phyloP scores from a whole-genome alignment of 2,797 vertebrate genomes.

The Antennarius maculatus region DNA sequence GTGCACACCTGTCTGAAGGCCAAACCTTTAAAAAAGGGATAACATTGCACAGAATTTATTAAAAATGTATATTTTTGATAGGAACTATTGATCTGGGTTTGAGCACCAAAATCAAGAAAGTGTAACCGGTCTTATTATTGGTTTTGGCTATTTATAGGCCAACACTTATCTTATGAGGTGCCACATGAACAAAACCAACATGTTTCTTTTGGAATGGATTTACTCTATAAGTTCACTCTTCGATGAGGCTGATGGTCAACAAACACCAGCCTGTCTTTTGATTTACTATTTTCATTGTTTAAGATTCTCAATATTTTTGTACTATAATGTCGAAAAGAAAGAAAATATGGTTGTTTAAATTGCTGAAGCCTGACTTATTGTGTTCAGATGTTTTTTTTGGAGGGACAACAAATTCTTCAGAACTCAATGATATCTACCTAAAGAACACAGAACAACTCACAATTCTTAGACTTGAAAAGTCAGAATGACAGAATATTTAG shows the following conservation, averaged over 20 bases:
- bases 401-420: background rate
- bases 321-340: background rate
- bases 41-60: background rate
- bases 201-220: no score
- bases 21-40: background rate
- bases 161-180: background rate
- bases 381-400: background rate
- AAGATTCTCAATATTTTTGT: background rate
- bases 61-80: background rate
- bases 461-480: background rate
- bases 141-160: no score
- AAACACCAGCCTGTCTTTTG: background rate
- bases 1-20: background rate
- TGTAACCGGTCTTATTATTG: background rate
- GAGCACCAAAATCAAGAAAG: background rate
- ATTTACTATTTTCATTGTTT: background rate
- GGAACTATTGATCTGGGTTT: background rate
- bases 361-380: background rate
- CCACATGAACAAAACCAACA: no score
- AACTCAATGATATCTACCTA: background rate
- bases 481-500: no score
- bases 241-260: background rate
- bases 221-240: no score
- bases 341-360: background rate
- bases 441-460: background rate